Conservation (phyloP, 2,797 vertebrate species). For the Lerista edwardsae region DNA sequence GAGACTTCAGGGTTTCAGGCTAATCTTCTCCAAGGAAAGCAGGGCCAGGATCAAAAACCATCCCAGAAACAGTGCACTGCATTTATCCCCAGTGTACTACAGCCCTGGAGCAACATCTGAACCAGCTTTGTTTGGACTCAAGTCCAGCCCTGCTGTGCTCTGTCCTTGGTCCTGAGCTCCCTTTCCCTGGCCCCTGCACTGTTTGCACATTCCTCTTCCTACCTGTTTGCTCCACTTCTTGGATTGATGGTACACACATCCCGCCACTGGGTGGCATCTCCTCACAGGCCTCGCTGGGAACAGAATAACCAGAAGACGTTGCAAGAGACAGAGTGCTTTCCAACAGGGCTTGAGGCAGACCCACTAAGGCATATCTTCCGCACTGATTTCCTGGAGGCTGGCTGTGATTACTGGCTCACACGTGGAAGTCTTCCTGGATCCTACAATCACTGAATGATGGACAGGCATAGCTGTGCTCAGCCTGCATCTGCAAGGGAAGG, state of each 20-base stretch:
- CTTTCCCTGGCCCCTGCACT: accelerated
- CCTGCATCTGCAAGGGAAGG: not conserved
- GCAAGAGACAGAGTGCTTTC: not conserved
- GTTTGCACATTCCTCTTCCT: too few species aligned
- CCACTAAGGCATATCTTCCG: not conserved
- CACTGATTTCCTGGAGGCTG: not conserved
- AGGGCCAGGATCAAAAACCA: too few species aligned
- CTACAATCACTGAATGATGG: not conserved
- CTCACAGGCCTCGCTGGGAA: not conserved
- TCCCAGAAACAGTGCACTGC: too few species aligned
- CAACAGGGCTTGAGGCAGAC: too few species aligned
- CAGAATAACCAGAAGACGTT: too few species aligned
- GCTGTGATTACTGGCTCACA: not conserved
- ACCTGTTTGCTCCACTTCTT: not conserved
- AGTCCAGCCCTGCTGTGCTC: not conserved
- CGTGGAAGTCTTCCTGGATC: too few species aligned
- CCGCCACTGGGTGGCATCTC: not conserved
- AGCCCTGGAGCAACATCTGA: not conserved
- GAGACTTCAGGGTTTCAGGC: not conserved
- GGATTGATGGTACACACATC: not conserved
- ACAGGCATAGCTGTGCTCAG: too few species aligned
- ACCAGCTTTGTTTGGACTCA: not conserved
- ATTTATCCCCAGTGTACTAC: too few species aligned
- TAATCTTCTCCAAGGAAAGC: too few species aligned
- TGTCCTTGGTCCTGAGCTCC: constrained; percentile 19